Base-by-base conservation (phyloP, 2,113 vertebrate genomes). In the Rhizomys pruinosus region DNA sequence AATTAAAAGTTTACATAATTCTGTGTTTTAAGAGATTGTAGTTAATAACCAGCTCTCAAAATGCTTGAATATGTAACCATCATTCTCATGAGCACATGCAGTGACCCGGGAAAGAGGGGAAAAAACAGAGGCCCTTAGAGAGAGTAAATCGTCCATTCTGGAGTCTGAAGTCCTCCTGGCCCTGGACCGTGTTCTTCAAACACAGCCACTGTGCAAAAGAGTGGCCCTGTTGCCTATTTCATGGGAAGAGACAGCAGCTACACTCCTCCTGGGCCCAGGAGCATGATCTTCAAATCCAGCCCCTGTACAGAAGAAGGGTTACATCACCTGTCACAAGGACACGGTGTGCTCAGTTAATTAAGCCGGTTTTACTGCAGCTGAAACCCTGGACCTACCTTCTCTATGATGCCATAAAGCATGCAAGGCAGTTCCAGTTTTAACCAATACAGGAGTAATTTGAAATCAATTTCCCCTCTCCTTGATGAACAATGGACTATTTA, bases 401-500 rank as follows among this genome's bases (percentile, higher is more conserved):
- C 88, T 78, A 71, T 86, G 81, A 93, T 94, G 82, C 96, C 90
- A 94, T 89, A 97, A 96, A 97, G 89, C 93, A 96, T 89, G 42
- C 4, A 1, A 94, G 96, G 90, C 93, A 96, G 86, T 94, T 91
- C 17, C 13, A 42, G 94, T 90, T 97, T 96, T 92, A 96, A 94
- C 92, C 93, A 92, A 97, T 96, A 91, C 84, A 79, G 86, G 74
- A 95, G 92, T 94, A 95, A 96, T 97, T 92, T 91, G 89, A 96
- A 97, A 97, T 97, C 96, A 96, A 93, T 97, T 93, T 94, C 96
- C 66, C 37, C 63, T 87, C 88, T 95, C 71, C 87, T 92, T 92
- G 95, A 97, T 97, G 93, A 96, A 93, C 90, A 97, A 91, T 57
- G 92, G n/a, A 90, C 95, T 92, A 78, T 94, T 96, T 71, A 93